A percentile compares a stretch with the other conserved stretches of the same genome.
phyloP scores from a whole-genome alignment of 2,797 vertebrate genomes.

The Ciconia nigra region DNA sequence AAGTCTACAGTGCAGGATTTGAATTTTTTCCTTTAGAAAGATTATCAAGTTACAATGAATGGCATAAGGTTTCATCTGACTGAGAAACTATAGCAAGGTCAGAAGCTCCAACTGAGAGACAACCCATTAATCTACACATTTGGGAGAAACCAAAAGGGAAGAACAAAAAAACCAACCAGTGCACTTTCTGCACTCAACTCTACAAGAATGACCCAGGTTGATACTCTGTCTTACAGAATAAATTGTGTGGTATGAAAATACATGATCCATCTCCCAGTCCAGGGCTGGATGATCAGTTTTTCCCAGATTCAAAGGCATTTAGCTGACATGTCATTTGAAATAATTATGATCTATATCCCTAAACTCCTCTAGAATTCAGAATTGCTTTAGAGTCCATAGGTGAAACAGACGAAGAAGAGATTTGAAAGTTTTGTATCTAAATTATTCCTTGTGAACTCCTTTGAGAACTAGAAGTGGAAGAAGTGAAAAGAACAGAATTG shows the following conservation, averaged over 20 bases:
- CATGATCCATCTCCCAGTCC: neutral
- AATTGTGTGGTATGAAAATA: neutral
- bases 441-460: neutral
- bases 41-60: neutral
- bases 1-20: neutral
- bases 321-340: neutral
- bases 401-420: neutral
- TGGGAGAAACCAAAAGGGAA: neutral
- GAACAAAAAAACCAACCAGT: neutral
- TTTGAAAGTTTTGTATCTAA: neutral
- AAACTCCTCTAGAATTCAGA: neutral
- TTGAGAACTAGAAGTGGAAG: neutral
- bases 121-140: neutral
- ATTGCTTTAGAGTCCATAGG: neutral
- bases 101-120: neutral
- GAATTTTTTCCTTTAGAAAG: neutral
- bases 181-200: neutral
- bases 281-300: neutral
- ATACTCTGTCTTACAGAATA: neutral
- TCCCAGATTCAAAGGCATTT: neutral
- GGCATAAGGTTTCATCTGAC: fast-evolving
- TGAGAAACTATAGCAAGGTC: neutral
- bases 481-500: neutral
- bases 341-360: neutral
- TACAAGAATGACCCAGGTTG: neutral